Conservation (phyloP, 2,888 invertebrate species). For the Shargacucullia verbasci region DNA sequence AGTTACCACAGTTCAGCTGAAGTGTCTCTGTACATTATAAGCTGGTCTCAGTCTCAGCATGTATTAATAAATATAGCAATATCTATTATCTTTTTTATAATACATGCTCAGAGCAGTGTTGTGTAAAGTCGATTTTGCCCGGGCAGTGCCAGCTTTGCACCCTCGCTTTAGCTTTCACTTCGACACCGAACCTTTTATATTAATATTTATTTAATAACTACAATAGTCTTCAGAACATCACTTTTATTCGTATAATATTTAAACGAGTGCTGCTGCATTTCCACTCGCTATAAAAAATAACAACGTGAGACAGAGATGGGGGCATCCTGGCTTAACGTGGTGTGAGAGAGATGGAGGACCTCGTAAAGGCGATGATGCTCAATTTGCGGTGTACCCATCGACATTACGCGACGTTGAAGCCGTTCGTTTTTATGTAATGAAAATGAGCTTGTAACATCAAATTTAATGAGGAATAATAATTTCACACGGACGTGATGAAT, state of each 20-base stretch:
- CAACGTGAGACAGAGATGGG: slow-evolving; percentile 48
- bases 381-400: slow-evolving; percentile 59
- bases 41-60: too few relatives aligned
- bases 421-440: slow-evolving; percentile 69
- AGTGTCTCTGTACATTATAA: too few relatives aligned
- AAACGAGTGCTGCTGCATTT: slow-evolving; percentile 58
- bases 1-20: too few relatives aligned
- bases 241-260: slow-evolving; percentile 50
- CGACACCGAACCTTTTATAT: neutral
- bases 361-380: slow-evolving; percentile 47
- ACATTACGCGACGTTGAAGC: slow-evolving; percentile 51
- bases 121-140: too few relatives aligned
- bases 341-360: slow-evolving; percentile 23
- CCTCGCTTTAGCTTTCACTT: too few relatives aligned
- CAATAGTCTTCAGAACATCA: slow-evolving; percentile 46
- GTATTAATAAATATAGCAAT: too few relatives aligned
- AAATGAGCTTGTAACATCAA: slow-evolving; percentile 63
- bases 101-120: too few relatives aligned
- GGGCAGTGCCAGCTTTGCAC: too few relatives aligned
- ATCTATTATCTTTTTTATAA: too few relatives aligned
- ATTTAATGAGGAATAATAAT: slow-evolving; percentile 55
- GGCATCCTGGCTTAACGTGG: neutral
- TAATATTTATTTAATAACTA: slow-evolving; percentile 26
- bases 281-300: slow-evolving; percentile 62
- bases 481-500: slow-evolving; percentile 32